Base-by-base conservation (phyloP, 2,113 vertebrate species). In the Zapus hudsonius region DNA sequence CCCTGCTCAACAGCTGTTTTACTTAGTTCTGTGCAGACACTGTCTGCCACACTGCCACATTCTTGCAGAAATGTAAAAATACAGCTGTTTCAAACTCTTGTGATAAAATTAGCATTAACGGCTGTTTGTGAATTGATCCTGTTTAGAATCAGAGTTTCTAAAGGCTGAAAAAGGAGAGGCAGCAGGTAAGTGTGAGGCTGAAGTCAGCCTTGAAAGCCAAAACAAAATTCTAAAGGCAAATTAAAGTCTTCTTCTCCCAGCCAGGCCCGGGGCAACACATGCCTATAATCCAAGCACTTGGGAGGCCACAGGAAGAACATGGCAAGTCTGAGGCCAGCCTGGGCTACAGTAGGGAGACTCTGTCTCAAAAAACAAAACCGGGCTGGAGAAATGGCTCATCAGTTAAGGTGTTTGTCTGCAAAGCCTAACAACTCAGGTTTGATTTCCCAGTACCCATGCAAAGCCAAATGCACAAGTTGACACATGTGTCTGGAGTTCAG, bases 51-150 rank as follows among this genome's bases (percentile, higher is more conserved):
- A n/a, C 55, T 55, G 52, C 11, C 52, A 13, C 52, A 23, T n/a
- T 79, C 52, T 84, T n/a, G 36, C 1, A 38, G 29, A 90, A 84
- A 81, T 42, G 38, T 38, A 73, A 74, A 55, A 69, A 47, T 4
- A 52, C 29, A 85, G 13, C 42, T 36, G 59, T 59, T 78, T 85
- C 57, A 67, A 88, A 74, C 42, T 59, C 59, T 52, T 64, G 11
- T 81, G 22, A n/a, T 75, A 83, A 63, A 91, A 85, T 61, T 47
- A 63, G 47, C 16, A 80, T 36, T 31, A 55, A 64, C 19, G 76
- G 55, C 31, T 66, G 27, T 72, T 87, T 73, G 42, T 64, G n/a
- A 33, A 63, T 38, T 38, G 70, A 44, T 69, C 73, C 72, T 86
- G 13, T 36, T 64, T 55, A 73, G 84, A 76, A 78, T 79, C 47